Conservation (phyloP, 2,888 invertebrate species). For the Petrophora chlorosata region DNA sequence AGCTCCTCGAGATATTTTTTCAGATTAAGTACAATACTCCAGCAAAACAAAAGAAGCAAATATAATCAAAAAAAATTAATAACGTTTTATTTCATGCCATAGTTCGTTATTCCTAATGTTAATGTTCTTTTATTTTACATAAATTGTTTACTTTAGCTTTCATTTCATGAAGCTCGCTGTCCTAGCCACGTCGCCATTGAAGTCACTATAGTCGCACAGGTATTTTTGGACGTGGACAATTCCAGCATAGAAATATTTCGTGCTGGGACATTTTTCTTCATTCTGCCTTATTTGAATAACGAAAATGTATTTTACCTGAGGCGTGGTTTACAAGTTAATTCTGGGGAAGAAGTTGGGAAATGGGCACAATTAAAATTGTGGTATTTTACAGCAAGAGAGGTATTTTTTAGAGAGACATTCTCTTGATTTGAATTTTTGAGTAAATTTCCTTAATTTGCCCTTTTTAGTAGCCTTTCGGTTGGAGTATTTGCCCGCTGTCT, state of each 20-base stretch:
- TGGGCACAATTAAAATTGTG: slow-evolving; percentile 31
- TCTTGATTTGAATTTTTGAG: background rate
- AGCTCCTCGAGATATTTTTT: no score
- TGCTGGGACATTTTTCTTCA: slow-evolving; percentile 34
- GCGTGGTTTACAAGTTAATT: slow-evolving; percentile 40
- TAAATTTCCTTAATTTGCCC: background rate
- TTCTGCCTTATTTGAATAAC: slow-evolving; percentile 38
- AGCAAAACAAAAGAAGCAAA: no score
- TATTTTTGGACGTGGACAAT: slow-evolving; percentile 23
- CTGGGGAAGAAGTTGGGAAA: slow-evolving; percentile 31
- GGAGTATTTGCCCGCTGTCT: background rate
- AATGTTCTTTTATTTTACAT: no score
- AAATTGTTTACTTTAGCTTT: no score
- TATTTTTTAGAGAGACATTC: slow-evolving; percentile 12
- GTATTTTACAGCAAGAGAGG: slow-evolving; percentile 20
- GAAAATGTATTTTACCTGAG: slow-evolving; percentile 35
- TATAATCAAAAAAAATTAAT: no score
- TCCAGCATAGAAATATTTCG: slow-evolving; percentile 33
- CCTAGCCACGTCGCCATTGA: background rate
- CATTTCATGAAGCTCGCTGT: no score
- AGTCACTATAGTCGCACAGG: background rate
- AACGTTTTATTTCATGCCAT: no score
- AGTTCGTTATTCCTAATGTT: no score
- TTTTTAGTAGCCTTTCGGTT: slow-evolving; percentile 4
- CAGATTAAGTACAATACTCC: no score